phyloP scores from a whole-genome alignment of 2,888 invertebrate genomes.

The Campoplex nolae region DNA sequence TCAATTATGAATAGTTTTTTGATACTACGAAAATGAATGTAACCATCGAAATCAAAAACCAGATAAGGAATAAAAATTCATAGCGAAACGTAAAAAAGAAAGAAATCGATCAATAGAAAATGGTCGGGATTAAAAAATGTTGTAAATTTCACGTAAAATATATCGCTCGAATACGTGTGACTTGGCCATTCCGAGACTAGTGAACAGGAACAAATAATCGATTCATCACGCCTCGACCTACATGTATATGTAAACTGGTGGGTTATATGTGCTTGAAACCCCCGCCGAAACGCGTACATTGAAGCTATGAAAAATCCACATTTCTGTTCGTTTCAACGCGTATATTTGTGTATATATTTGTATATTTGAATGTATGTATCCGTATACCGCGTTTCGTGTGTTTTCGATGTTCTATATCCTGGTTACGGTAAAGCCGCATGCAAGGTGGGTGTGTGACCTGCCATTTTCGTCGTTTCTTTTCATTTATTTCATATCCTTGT shows the following conservation, averaged over 20 bases:
- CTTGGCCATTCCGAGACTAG: slow-evolving; percentile 45
- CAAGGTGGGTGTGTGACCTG: background rate
- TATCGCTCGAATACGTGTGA: slow-evolving; percentile 5
- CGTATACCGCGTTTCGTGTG: background rate
- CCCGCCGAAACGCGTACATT: slow-evolving; percentile 49
- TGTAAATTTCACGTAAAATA: too few species aligned
- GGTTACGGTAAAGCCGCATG: background rate
- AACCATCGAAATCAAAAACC: background rate
- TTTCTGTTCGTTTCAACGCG: background rate
- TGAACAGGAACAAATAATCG: slow-evolving; percentile 66
- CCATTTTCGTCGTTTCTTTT: slow-evolving; percentile 38
- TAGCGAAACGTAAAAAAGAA: background rate
- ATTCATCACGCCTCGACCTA: slow-evolving; percentile 63
- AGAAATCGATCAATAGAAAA: background rate
- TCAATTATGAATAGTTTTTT: background rate
- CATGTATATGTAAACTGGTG: slow-evolving; percentile 27
- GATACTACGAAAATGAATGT: background rate
- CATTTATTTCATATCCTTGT: slow-evolving; percentile 53
- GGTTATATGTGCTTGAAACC: slow-evolving; percentile 34
- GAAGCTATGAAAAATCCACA: slow-evolving; percentile 37
- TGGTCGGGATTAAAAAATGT: background rate
- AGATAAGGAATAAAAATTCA: background rate
- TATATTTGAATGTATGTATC: slow-evolving; percentile 16
- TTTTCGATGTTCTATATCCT: slow-evolving; percentile 19
- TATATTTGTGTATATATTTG: background rate